These are phyloP conservation scores for Spodoptera litura DNA, from an alignment of 1,140 invertebrate species.

Conservation along the genomic window DNA sequence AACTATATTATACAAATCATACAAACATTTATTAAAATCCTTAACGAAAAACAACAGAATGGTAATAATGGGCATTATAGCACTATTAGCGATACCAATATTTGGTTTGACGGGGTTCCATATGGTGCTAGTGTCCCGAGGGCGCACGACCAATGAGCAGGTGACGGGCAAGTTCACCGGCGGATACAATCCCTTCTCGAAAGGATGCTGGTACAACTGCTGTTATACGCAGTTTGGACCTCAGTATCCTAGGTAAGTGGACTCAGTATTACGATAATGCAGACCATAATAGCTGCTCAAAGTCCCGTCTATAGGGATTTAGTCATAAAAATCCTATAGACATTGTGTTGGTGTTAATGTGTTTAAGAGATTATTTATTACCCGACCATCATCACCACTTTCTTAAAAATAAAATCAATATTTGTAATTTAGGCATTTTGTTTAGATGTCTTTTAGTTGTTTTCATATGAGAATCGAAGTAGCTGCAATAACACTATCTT, in stretches of 20 bases:
- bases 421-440: too few species aligned
- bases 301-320: too few species aligned
- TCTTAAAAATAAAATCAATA: too few species aligned
- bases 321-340: too few species aligned
- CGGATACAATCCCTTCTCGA: constrained; percentile 98
- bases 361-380: too few species aligned
- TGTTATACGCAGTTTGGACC: constrained; percentile 98
- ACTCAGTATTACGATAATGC: too few species aligned
- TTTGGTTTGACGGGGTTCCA: constrained; percentile 99
- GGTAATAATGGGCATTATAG: constrained; percentile 96
- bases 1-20: background rate
- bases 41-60: constrained; percentile 90
- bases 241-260: constrained; percentile 96
- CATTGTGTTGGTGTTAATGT: too few species aligned
- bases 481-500: too few species aligned
- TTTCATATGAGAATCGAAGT: too few species aligned
- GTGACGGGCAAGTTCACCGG: constrained; percentile 99
- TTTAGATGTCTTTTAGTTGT: too few species aligned
- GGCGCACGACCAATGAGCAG: constrained; percentile 99
- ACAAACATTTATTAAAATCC: constrained; percentile 54
- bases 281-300: too few species aligned
- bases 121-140: constrained; percentile 97
- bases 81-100: constrained; percentile 97
- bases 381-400: too few species aligned
- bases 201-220: constrained; percentile 97